Percentiles rank a stretch among this genome's conserved stretches.
Evolutionary conservation across 2,888 invertebrate genomes (phyloP).

Genomic region (Mythimna ferrago): DNA sequence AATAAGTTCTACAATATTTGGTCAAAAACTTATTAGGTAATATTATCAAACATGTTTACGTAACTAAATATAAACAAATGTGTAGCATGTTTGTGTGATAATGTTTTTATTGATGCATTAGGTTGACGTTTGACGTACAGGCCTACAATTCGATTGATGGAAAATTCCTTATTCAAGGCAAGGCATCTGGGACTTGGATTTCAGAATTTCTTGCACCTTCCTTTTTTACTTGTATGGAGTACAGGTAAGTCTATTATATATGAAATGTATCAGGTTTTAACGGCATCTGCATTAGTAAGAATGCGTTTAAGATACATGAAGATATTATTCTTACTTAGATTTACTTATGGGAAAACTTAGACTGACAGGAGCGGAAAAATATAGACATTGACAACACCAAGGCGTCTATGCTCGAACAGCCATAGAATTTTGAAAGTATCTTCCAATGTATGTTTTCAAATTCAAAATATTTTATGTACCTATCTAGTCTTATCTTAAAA

Average conservation of each 20-base stretch:
- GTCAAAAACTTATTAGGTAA: constrained; percentile 1
- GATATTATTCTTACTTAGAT: not conserved
- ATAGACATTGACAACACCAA: not conserved
- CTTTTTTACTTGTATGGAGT: constrained; percentile 31
- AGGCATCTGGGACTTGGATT: constrained; percentile 48
- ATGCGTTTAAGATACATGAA: not conserved
- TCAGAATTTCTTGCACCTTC: constrained; percentile 42
- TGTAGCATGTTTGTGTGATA: constrained; percentile 27
- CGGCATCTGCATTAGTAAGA: not conserved
- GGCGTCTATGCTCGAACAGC: not conserved
- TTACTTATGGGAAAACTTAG: not conserved
- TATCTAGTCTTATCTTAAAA: too few relatives aligned
- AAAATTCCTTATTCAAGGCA: constrained; percentile 21
- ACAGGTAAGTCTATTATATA: constrained; percentile 40
- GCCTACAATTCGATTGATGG: constrained; percentile 31
- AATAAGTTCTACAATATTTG: not conserved
- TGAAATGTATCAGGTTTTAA: constrained; percentile 21
- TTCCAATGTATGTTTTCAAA: not conserved
- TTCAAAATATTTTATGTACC: too few relatives aligned
- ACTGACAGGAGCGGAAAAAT: not conserved
- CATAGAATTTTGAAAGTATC: not conserved
- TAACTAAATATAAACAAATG: constrained; percentile 14
- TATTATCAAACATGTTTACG: constrained; percentile 21
- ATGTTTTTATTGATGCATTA: constrained; percentile 40
- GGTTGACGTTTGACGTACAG: constrained; percentile 17